Conservation (phyloP, 1,140 invertebrate genomes). For the Papilio aristodemus region DNA sequence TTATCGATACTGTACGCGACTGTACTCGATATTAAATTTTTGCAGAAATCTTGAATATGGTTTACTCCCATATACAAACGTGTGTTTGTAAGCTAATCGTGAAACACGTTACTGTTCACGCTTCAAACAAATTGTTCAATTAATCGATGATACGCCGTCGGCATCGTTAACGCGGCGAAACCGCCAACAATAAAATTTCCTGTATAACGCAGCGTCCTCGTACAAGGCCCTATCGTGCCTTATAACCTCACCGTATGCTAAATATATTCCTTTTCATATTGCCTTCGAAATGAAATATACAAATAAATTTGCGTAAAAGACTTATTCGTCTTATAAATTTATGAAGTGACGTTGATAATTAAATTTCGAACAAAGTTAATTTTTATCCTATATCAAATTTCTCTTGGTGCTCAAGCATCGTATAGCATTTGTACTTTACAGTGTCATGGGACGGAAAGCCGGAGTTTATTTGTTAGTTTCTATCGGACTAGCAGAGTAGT, state of each 20-base stretch:
- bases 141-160: slow-evolving; percentile 16
- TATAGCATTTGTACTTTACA: too few species aligned
- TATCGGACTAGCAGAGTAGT: too few species aligned
- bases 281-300: neutral
- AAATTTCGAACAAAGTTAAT: too few species aligned
- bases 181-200: slow-evolving; percentile 27
- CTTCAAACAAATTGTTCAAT: slow-evolving; percentile 21
- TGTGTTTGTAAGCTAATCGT: neutral
- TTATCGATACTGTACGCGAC: neutral
- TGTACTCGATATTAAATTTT: neutral
- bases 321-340: neutral
- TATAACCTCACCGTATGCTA: neutral
- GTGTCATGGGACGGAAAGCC: too few species aligned
- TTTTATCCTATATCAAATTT: too few species aligned
- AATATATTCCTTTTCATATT: slow-evolving; percentile 16
- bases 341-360: neutral
- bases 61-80: neutral
- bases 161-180: slow-evolving; percentile 12
- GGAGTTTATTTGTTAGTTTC: too few species aligned
- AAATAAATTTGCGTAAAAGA: neutral
- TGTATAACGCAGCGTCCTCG: neutral
- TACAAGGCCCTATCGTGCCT: slow-evolving; percentile 1
- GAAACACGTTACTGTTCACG: neutral
- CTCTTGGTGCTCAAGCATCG: too few species aligned
- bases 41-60: neutral